These are phyloP conservation scores for Halotydeus destructor DNA, from an alignment of 1,140 invertebrate genomes.

Conservation along the genomic window DNA sequence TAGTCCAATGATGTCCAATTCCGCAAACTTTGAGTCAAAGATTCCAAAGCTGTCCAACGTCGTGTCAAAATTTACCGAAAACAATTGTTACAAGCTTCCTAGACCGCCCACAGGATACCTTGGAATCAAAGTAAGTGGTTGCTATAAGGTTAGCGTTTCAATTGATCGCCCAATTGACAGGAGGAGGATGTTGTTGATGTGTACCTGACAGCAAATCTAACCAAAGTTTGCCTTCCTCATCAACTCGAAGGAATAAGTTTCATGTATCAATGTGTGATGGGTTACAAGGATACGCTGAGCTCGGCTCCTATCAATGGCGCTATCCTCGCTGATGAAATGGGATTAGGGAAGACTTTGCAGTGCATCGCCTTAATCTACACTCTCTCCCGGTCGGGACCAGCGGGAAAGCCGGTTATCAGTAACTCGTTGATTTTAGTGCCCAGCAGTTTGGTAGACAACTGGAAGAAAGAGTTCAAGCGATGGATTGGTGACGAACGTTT, in stretches of 20 bases:
- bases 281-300: slow-evolving; percentile 36
- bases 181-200: background rate
- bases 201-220: background rate
- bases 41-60: background rate
- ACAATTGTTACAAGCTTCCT: background rate
- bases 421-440: background rate
- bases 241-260: slow-evolving; percentile 43
- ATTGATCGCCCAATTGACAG: background rate
- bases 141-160: background rate
- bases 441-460: background rate
- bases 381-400: background rate
- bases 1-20: too few species aligned
- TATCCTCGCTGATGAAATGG: slow-evolving; percentile 24
- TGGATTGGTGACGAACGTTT: background rate
- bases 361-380: slow-evolving; percentile 38
- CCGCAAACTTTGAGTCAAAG: too few species aligned
- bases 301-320: slow-evolving; percentile 23
- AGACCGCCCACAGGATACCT: background rate
- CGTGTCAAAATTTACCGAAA: background rate
- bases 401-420: background rate
- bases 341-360: slow-evolving; percentile 62
- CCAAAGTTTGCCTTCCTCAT: too few species aligned
- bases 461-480: background rate
- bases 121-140: background rate
- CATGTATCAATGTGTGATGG: slow-evolving; percentile 44